Conservation (phyloP, 2,113 vertebrate genomes). For the Paratilapia polleni region DNA sequence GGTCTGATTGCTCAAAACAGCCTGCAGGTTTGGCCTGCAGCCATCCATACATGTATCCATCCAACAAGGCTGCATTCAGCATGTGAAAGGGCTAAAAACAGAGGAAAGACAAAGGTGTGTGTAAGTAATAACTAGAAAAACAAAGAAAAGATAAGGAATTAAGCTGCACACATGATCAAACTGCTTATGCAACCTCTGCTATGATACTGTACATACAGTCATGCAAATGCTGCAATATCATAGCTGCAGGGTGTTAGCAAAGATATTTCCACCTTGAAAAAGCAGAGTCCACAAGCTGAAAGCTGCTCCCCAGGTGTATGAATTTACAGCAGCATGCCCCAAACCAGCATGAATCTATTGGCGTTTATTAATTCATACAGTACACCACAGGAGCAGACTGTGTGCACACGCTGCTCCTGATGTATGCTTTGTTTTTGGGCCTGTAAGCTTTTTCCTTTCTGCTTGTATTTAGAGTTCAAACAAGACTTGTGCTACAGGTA, state of each 20-base stretch:
- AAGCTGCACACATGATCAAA: neutral
- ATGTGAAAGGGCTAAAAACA: slow-evolving; percentile 8
- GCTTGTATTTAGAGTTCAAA: slow-evolving; percentile 1
- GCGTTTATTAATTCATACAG: slow-evolving; percentile 24
- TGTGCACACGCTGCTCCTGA: slow-evolving; percentile 1
- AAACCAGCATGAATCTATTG: slow-evolving; percentile 16
- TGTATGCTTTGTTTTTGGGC: slow-evolving; percentile 17
- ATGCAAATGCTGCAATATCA: slow-evolving; percentile 37
- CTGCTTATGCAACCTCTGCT: slow-evolving; percentile 21
- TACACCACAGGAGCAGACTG: neutral
- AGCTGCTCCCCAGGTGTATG: slow-evolving; percentile 29
- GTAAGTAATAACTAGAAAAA: neutral
- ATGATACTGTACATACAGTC: slow-evolving; percentile 5
- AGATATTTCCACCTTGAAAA: slow-evolving; percentile 32
- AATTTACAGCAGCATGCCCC: slow-evolving; percentile 13
- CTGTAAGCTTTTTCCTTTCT: slow-evolving; percentile 6
- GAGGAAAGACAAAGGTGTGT: neutral
- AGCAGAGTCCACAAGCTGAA: slow-evolving; percentile 16
- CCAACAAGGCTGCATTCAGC: slow-evolving; percentile 30
- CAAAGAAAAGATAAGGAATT: neutral
- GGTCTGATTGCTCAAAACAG: slow-evolving; percentile 77
- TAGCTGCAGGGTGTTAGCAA: slow-evolving; percentile 59
- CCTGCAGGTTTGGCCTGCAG: slow-evolving; percentile 66
- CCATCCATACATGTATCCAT: slow-evolving; percentile 56
- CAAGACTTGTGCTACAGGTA: slow-evolving; percentile 10